phyloP scores from a whole-genome alignment of 2,113 vertebrate genomes.

The Pica pica region DNA sequence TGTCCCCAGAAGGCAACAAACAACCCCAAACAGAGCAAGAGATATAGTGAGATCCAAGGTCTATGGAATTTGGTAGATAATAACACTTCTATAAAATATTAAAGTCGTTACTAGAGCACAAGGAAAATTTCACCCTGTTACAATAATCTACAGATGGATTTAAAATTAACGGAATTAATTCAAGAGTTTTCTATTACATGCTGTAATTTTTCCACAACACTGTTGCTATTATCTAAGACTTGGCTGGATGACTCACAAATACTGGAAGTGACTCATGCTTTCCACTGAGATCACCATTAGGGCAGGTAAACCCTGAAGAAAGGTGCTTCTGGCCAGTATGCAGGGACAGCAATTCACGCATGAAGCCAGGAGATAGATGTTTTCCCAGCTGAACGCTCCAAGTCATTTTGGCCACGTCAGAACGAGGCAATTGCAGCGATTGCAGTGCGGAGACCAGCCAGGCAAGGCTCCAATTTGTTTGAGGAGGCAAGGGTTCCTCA shows the following conservation, averaged over 20 bases:
- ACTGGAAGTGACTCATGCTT: slow-evolving; percentile 22
- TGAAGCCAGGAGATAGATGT: not conserved
- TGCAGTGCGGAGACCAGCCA: accelerated
- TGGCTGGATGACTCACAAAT: not conserved
- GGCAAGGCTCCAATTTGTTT: not conserved
- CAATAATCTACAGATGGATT: not conserved
- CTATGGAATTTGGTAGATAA: not conserved
- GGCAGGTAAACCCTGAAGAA: not conserved
- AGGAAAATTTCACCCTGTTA: not conserved
- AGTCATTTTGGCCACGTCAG: not conserved
- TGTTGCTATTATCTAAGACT: not conserved
- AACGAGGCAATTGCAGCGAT: not conserved
- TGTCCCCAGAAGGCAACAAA: not conserved
- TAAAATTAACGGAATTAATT: not conserved
- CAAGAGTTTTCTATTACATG: not conserved
- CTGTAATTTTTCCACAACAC: not conserved
- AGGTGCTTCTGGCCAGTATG: not conserved
- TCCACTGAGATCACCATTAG: slow-evolving; percentile 26
- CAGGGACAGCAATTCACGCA: not conserved
- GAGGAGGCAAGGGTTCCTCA: not conserved
- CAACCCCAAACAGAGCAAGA: not conserved
- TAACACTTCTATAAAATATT: not conserved
- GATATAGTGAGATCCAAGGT: not conserved
- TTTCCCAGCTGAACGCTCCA: not conserved
- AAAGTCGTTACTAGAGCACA: not conserved